These are phyloP conservation scores for Anoplopoma fimbria DNA, from an alignment of 2,113 vertebrate species.

Conservation along the genomic window DNA sequence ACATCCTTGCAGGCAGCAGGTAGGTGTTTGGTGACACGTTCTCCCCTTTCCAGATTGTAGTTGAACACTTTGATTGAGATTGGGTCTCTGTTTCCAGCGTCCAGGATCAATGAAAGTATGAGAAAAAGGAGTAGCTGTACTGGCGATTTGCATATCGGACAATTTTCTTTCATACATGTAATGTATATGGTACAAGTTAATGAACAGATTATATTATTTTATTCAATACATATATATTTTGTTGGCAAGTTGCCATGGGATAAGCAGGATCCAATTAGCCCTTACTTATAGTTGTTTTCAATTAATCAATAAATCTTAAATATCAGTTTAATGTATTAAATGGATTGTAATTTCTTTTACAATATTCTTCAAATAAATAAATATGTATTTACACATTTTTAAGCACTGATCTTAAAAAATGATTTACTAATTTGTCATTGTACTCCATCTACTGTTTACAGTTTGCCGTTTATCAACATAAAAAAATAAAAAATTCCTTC, in stretches of 20 bases:
- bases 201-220: neutral
- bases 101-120: neutral
- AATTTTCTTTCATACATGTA: neutral
- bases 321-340: neutral
- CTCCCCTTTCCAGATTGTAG: neutral
- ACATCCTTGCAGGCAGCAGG: conserved; percentile 10
- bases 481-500: neutral
- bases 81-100: neutral
- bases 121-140: neutral
- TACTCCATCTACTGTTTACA: neutral
- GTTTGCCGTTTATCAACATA: neutral
- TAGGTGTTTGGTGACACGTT: neutral
- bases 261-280: neutral
- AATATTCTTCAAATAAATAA: neutral
- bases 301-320: neutral
- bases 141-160: neutral
- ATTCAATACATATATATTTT: neutral
- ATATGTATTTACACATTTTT: neutral
- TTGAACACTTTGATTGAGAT: neutral
- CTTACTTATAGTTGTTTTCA: neutral
- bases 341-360: neutral
- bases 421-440: neutral
- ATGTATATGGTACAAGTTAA: neutral
- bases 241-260: too few relatives aligned
- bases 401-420: neutral